Conservation (phyloP, 2,888 invertebrate genomes). For the Junonia oenone region DNA sequence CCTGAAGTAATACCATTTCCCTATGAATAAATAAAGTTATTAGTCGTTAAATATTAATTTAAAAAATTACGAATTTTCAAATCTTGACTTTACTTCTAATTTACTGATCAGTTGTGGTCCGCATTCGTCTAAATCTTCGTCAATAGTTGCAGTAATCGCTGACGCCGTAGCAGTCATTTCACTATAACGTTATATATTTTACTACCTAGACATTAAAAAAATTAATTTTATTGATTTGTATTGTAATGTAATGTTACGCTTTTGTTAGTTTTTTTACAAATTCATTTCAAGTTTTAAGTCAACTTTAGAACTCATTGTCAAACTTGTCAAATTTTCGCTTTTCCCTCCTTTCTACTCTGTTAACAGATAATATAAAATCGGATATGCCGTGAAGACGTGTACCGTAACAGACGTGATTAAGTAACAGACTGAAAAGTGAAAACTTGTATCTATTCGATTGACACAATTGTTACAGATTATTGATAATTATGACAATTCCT, state of each 20-base stretch:
- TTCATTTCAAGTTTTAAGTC: background rate
- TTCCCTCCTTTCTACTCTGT: background rate
- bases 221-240: background rate
- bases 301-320: background rate
- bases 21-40: conserved; percentile 64
- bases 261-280: background rate
- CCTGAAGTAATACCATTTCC: conserved; percentile 93
- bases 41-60: background rate
- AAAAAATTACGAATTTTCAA: background rate
- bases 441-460: too few species aligned
- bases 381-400: background rate
- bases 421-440: too few species aligned
- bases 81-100: conserved; percentile 81
- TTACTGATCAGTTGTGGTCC: conserved; percentile 86
- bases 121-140: conserved; percentile 82
- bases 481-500: too few species aligned
- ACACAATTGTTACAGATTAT: too few species aligned
- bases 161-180: conserved; percentile 68
- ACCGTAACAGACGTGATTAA: too few species aligned
- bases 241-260: background rate
- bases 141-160: conserved; percentile 70
- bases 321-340: background rate
- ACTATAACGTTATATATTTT: background rate
- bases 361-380: background rate
- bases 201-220: background rate